Percentiles rank a stretch among this genome's conserved stretches.
Conservation (phyloP, 2,888 invertebrate genomes). For the Orthosia gothica region DNA sequence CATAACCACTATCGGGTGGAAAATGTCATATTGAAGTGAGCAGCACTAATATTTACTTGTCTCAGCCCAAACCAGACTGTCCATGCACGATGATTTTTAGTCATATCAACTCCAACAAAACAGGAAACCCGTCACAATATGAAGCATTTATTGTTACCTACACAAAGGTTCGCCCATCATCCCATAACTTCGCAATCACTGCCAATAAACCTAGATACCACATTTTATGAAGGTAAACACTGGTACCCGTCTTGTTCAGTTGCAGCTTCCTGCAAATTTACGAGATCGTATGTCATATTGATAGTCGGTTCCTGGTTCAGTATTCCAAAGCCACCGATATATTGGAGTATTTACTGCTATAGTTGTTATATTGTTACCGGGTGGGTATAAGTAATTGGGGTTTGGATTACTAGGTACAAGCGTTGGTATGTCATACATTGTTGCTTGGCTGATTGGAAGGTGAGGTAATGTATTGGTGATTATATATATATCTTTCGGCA, state of each 20-base stretch:
- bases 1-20: not conserved
- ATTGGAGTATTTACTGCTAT: constrained; percentile 36
- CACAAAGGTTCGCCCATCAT: constrained; percentile 21
- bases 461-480: constrained; percentile 17
- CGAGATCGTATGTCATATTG: constrained; percentile 64
- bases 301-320: constrained; percentile 50
- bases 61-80: not conserved
- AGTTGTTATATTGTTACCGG: constrained; percentile 25
- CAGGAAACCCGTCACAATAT: constrained; percentile 18
- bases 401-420: constrained; percentile 19
- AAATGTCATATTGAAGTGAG: not conserved
- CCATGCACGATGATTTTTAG: constrained; percentile 26
- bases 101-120: constrained; percentile 7
- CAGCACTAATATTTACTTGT: not conserved
- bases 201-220: constrained; percentile 42
- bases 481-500: constrained; percentile 10
- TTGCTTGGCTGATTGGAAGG: constrained; percentile 34
- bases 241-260: constrained; percentile 55
- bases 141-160: constrained; percentile 25
- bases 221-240: constrained; percentile 58
- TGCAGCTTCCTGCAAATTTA: constrained; percentile 60
- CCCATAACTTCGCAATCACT: constrained; percentile 41
- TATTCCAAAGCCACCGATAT: constrained; percentile 40
- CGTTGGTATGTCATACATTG: constrained; percentile 19
- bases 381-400: constrained; percentile 47